These are phyloP conservation scores for Diarsia mendica DNA, from an alignment of 2,888 invertebrate genomes.

Conservation along the genomic window DNA sequence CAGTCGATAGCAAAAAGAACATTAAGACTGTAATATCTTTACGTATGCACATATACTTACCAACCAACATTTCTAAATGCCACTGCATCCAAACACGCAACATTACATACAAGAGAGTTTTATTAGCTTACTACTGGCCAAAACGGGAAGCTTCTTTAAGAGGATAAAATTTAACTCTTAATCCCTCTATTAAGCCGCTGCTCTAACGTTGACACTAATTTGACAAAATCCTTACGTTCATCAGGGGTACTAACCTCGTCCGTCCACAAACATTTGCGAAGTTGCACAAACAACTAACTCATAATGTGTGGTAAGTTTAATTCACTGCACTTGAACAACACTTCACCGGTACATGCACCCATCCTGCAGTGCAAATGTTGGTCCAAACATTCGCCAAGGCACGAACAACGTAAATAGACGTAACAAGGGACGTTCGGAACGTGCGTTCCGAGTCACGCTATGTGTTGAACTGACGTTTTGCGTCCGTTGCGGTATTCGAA, in stretches of 20 bases:
- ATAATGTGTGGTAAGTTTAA: conserved; percentile 78
- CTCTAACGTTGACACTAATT: conserved; percentile 59
- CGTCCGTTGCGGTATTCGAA: conserved; percentile 71
- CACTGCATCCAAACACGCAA: conserved; percentile 68
- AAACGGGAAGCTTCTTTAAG: conserved; percentile 56
- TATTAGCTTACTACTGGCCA: conserved; percentile 36
- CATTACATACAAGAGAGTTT: conserved; percentile 58
- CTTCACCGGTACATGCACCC: conserved; percentile 80
- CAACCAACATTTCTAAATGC: conserved; percentile 68
- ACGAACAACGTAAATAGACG: conserved; percentile 79
- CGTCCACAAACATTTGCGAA: conserved; percentile 87
- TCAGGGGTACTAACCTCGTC: conserved; percentile 82
- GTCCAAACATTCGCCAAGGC: conserved; percentile 73
- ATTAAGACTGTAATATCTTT: conserved; percentile 43
- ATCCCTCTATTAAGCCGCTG: conserved; percentile 54
- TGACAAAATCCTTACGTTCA: conserved; percentile 57
- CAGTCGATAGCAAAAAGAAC: conserved; percentile 42
- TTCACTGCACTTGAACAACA: conserved; percentile 81
- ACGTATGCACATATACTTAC: conserved; percentile 60
- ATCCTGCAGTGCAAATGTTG: conserved; percentile 79
- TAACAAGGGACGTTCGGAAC: conserved; percentile 76
- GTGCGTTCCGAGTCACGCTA: conserved; percentile 81
- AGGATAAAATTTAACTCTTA: conserved; percentile 63
- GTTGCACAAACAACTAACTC: conserved; percentile 78
- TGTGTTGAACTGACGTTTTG: conserved; percentile 81